These are phyloP conservation scores for Euphonia xanthogaster DNA, from an alignment of 2,797 vertebrate species.

Conservation along the genomic window DNA sequence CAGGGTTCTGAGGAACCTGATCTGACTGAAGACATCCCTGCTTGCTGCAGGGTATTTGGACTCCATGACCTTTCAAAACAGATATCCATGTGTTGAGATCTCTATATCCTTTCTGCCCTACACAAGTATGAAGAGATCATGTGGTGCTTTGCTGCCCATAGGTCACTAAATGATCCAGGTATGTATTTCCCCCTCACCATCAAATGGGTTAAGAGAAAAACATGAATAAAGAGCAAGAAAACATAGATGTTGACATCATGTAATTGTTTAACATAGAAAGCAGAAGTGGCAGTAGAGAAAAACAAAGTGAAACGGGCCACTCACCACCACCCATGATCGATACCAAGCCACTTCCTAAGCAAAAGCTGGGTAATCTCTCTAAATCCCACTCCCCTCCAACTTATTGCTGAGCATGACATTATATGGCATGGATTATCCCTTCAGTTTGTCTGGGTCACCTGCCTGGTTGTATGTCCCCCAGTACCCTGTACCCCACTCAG, in stretches of 20 bases:
- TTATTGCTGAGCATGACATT: background rate
- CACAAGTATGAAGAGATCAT: background rate
- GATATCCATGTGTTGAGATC: background rate
- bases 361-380: background rate
- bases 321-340: rapidly evolving
- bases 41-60: background rate
- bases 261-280: background rate
- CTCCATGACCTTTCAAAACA: background rate
- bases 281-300: background rate
- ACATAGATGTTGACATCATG: background rate
- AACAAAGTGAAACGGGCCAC: background rate
- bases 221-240: background rate
- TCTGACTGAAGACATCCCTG: background rate
- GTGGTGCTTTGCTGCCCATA: background rate
- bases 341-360: background rate
- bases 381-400: background rate
- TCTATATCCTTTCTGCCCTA: background rate
- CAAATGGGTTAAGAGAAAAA: background rate
- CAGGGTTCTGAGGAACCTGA: background rate
- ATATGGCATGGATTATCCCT: background rate
- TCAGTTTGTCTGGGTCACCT: background rate
- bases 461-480: background rate
- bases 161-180: background rate
- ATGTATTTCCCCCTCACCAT: rapidly evolving
- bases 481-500: rapidly evolving